phyloP scores from a whole-genome alignment of 2,888 invertebrate genomes.

The Eupeodes latifasciatus region DNA sequence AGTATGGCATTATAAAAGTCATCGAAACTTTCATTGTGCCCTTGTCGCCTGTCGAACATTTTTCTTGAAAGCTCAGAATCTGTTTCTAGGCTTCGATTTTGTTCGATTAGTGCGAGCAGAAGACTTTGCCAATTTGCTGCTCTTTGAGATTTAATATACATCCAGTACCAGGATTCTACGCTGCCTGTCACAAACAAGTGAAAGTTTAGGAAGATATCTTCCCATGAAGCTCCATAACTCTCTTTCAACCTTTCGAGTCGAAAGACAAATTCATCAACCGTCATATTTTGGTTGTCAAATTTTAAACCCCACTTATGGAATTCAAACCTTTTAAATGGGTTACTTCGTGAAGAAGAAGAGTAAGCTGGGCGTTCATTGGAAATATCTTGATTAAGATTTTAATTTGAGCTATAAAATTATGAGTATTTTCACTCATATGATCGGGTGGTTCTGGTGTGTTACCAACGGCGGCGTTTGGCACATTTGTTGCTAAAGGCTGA shows the following conservation, averaged over 20 bases:
- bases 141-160: neutral
- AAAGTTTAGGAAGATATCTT: slow-evolving; percentile 4
- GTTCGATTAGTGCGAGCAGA: neutral
- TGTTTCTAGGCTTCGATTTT: neutral
- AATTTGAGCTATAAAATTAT: neutral
- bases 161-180: neutral
- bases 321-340: slow-evolving; percentile 2
- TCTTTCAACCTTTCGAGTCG: neutral
- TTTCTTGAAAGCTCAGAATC: too few relatives aligned
- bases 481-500: neutral
- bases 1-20: neutral
- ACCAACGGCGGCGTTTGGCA: neutral
- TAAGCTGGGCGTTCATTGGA: neutral
- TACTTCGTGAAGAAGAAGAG: neutral
- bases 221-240: neutral
- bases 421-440: too few relatives aligned
- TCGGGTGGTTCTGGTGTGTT: neutral
- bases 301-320: neutral
- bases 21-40: too few relatives aligned
- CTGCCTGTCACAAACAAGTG: neutral
- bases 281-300: neutral
- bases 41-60: too few relatives aligned
- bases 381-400: slow-evolving; percentile 1
- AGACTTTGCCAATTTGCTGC: neutral
- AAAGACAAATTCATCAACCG: neutral